These are phyloP conservation scores for Ochropleura leucogaster DNA, from an alignment of 2,888 invertebrate species.

Conservation along the genomic window DNA sequence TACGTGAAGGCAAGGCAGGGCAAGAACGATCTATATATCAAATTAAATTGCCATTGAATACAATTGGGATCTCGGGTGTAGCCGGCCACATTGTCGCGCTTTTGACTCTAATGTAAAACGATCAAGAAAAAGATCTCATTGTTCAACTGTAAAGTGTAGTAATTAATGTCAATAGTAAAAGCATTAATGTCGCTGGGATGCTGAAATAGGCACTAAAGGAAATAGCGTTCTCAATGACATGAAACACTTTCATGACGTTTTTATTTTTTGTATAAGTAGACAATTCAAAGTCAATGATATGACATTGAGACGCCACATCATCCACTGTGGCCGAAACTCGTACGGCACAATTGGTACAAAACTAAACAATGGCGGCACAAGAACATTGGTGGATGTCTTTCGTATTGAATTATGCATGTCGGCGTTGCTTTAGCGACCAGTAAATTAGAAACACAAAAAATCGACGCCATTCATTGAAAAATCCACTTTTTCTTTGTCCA, in stretches of 20 bases:
- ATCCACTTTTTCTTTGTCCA: conserved; percentile 76
- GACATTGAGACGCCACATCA: conserved; percentile 63
- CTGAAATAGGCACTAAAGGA: conserved; percentile 57
- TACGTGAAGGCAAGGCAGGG: conserved; percentile 57
- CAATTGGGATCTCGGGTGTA: conserved; percentile 76
- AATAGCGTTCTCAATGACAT: conserved; percentile 61
- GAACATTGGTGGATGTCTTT: conserved; percentile 81
- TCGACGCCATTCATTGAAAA: conserved; percentile 76
- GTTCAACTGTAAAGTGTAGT: conserved; percentile 44
- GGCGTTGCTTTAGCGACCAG: conserved; percentile 80
- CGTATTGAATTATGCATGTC: conserved; percentile 88
- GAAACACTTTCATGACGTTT: conserved; percentile 45
- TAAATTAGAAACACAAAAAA: conserved; percentile 85
- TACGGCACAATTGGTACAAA: conserved; percentile 72
- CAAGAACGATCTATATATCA: conserved; percentile 76
- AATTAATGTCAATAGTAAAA: conserved; percentile 54
- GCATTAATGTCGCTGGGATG: conserved; percentile 45
- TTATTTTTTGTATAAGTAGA: conserved; percentile 28
- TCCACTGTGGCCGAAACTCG: conserved; percentile 64
- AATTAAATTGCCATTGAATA: conserved; percentile 82
- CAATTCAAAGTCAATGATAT: conserved; percentile 61
- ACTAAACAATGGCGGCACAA: conserved; percentile 81
- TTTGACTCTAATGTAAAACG: conserved; percentile 53
- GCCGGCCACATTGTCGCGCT: conserved; percentile 59
- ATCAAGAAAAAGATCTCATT: conserved; percentile 55